phyloP scores from a whole-genome alignment of 2,888 invertebrate species.

The Danaus chrysippus region DNA sequence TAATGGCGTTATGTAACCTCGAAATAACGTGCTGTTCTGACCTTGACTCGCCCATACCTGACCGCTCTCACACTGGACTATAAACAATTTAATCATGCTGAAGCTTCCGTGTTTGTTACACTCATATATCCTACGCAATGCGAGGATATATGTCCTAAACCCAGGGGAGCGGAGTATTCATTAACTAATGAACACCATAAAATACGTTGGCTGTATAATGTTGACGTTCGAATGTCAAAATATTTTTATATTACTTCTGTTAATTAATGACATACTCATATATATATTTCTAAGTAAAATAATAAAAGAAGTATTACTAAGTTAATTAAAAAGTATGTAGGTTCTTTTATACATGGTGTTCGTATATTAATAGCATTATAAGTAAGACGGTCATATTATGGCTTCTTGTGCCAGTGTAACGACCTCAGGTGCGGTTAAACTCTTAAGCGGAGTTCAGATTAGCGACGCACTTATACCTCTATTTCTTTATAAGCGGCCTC shows the following conservation, averaged over 20 bases:
- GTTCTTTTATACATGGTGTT: no score
- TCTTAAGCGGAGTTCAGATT: neutral
- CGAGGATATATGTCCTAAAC: constrained; percentile 7
- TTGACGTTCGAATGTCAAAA: no score
- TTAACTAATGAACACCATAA: constrained; percentile 2
- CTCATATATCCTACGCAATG: constrained; percentile 19
- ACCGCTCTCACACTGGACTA: constrained; percentile 8
- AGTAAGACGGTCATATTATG: neutral
- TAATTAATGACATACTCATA: no score
- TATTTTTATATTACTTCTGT: no score
- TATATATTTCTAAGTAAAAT: no score
- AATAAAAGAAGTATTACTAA: no score
- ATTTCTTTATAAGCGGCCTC: neutral
- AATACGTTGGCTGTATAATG: neutral
- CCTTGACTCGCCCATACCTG: constrained; percentile 26
- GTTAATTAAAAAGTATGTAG: no score
- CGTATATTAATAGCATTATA: neutral
- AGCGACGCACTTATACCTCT: neutral
- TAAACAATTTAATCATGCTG: constrained; percentile 27
- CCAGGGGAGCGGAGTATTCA: constrained; percentile 12
- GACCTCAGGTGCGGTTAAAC: constrained; percentile 8
- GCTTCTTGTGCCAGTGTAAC: constrained; percentile 7
- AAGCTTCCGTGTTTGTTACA: constrained; percentile 27
- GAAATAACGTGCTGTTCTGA: constrained; percentile 22
- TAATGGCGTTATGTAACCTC: constrained; percentile 15